phyloP scores from a whole-genome alignment of 2,113 vertebrate genomes.

The Camelus dromedarius region DNA sequence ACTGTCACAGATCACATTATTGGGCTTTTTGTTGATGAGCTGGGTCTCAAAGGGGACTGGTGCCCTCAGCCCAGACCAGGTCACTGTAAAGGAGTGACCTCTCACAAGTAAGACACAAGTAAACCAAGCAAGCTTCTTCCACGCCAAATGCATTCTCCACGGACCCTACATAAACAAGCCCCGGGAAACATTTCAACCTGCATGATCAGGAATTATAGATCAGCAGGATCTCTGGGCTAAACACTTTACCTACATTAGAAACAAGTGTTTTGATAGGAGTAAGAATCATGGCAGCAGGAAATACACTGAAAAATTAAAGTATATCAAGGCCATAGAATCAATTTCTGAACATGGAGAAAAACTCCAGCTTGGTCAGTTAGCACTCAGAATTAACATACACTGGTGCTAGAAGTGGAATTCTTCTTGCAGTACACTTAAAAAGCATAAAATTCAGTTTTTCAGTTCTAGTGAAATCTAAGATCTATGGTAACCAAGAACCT shows the following conservation, averaged over 20 bases:
- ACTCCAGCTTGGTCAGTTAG: background rate
- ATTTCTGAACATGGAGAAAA: constrained; percentile 16
- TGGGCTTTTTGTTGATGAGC: background rate
- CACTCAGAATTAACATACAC: background rate
- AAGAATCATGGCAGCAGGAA: constrained; percentile 22
- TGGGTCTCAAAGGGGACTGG: background rate
- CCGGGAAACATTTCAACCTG: background rate
- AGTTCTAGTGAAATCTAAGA: constrained; percentile 13
- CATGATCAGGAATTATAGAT: background rate
- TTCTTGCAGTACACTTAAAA: background rate
- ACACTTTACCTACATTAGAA: background rate
- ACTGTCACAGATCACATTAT: background rate
- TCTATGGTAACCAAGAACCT: background rate
- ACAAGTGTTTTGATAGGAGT: background rate
- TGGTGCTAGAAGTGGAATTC: background rate
- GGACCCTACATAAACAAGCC: background rate
- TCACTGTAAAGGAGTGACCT: background rate
- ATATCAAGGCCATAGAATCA: background rate
- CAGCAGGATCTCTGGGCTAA: background rate
- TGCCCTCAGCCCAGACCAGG: background rate
- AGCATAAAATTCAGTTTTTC: background rate
- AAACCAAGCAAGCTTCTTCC: background rate
- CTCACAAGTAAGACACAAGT: background rate
- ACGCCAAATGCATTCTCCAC: background rate
- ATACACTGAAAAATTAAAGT: background rate